These are phyloP conservation scores for Abscondita cerata DNA, from an alignment of 2,888 invertebrate genomes.

Conservation along the genomic window DNA sequence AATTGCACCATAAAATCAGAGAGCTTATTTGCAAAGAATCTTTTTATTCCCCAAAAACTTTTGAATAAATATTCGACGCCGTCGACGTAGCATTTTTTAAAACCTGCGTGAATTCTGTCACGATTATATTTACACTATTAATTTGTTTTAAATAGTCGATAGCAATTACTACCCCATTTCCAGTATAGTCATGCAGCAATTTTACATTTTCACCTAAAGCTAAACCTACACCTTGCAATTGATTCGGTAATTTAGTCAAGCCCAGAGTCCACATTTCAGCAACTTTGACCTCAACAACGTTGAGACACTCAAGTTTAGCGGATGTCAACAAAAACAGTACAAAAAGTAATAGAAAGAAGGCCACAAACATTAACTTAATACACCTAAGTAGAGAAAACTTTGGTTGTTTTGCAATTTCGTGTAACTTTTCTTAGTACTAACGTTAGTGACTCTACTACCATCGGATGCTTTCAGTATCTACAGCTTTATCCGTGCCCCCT, in stretches of 20 bases:
- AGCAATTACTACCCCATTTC: slow-evolving; percentile 32
- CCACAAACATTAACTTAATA: slow-evolving; percentile 26
- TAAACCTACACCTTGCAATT: slow-evolving; percentile 36
- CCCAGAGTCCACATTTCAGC: slow-evolving; percentile 36
- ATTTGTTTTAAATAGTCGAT: slow-evolving; percentile 29
- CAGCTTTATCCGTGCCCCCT: slow-evolving; percentile 14
- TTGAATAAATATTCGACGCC: slow-evolving; percentile 26
- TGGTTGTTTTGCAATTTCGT: neutral
- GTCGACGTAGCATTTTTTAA: slow-evolving; percentile 26
- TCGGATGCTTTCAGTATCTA: slow-evolving; percentile 11
- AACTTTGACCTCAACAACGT: slow-evolving; percentile 40
- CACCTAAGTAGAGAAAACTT: slow-evolving; percentile 19
- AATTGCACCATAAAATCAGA: neutral
- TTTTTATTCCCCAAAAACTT: slow-evolving; percentile 21
- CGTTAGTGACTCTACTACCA: neutral
- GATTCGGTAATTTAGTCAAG: slow-evolving; percentile 39
- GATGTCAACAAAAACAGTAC: slow-evolving; percentile 45
- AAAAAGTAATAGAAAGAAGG: slow-evolving; percentile 29
- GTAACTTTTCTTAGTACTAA: neutral
- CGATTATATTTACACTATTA: slow-evolving; percentile 25
- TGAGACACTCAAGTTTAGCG: slow-evolving; percentile 39
- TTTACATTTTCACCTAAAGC: slow-evolving; percentile 37
- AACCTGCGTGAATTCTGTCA: slow-evolving; percentile 21
- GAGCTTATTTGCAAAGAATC: neutral
- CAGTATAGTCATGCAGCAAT: slow-evolving; percentile 39